A percentile compares a stretch with the other conserved stretches of the same genome.
These are phyloP conservation scores for Ptilodon capucinus DNA, from an alignment of 2,888 invertebrate species.

Conservation along the genomic window DNA sequence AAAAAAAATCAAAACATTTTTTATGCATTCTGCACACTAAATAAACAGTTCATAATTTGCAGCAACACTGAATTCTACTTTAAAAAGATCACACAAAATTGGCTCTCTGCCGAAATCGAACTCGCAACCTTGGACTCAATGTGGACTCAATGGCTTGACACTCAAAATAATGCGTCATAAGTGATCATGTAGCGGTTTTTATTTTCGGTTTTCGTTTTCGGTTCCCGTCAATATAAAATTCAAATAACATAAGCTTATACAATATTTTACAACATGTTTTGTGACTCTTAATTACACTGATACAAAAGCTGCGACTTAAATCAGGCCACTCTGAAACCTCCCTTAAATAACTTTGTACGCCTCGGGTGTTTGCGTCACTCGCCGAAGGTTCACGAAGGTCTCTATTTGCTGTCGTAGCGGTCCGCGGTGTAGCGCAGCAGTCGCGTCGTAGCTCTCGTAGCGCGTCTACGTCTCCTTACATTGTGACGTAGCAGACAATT, in stretches of 20 bases:
- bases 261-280: too few species aligned
- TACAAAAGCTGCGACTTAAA: conserved; percentile 34
- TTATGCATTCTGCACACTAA: too few species aligned
- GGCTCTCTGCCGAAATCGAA: not conserved
- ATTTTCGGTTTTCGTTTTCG: too few species aligned
- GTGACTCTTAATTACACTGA: conserved; percentile 15
- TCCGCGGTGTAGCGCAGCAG: conserved; percentile 66
- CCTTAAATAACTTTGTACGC: conserved; percentile 56
- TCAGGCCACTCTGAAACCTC: conserved; percentile 40
- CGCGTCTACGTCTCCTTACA: conserved; percentile 40
- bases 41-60: not conserved
- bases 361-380: conserved; percentile 60
- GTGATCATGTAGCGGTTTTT: too few species aligned
- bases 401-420: conserved; percentile 52
- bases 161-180: not conserved
- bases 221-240: too few species aligned
- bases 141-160: not conserved
- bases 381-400: conserved; percentile 52
- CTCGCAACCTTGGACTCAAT: not conserved
- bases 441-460: conserved; percentile 67
- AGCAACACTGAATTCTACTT: not conserved
- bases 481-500: conserved; percentile 27
- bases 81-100: not conserved
- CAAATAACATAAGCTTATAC: too few species aligned
- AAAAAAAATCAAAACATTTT: too few species aligned